A percentile compares a stretch with the other conserved stretches of the same genome.
These are phyloP conservation scores for Benitochromis conjunctus DNA, from an alignment of 2,113 vertebrate species.

Conservation along the genomic window DNA sequence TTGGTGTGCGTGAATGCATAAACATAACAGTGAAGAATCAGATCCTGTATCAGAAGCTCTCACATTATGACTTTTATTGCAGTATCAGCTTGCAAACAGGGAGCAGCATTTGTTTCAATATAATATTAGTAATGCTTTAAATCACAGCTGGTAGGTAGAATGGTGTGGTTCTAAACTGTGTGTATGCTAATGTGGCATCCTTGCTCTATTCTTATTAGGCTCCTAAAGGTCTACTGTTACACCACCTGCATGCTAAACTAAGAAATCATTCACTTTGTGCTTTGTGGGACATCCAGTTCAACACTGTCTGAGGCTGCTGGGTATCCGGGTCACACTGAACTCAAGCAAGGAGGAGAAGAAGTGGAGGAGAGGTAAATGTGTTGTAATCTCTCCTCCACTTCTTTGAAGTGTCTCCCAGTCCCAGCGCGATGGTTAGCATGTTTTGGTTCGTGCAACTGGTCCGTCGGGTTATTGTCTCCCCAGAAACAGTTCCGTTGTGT, in stretches of 20 bases:
- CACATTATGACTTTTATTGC: background rate
- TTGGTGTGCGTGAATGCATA: background rate
- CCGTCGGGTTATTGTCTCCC: no score
- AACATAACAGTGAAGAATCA: background rate
- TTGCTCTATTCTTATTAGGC: background rate
- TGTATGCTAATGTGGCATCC: background rate
- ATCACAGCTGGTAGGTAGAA: background rate
- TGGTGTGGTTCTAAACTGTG: background rate
- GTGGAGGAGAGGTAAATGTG: no score
- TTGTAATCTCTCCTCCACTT: no score
- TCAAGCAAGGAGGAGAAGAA: background rate
- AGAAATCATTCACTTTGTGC: background rate
- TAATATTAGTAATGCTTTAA: background rate
- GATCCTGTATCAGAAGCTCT: background rate
- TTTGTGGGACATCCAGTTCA: background rate
- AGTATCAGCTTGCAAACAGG: background rate
- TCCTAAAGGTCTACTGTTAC: background rate
- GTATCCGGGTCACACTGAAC: background rate
- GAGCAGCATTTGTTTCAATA: background rate
- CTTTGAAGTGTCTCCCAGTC: no score
- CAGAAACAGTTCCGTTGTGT: no score
- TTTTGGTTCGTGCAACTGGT: no score
- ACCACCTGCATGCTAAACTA: background rate
- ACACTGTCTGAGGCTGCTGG: background rate
- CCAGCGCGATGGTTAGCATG: no score